Percentiles rank a stretch among this genome's conserved stretches.
These are phyloP conservation scores for Globodera ellingtonae DNA, from an alignment of 1,140 invertebrate species.

Conservation along the genomic window DNA sequence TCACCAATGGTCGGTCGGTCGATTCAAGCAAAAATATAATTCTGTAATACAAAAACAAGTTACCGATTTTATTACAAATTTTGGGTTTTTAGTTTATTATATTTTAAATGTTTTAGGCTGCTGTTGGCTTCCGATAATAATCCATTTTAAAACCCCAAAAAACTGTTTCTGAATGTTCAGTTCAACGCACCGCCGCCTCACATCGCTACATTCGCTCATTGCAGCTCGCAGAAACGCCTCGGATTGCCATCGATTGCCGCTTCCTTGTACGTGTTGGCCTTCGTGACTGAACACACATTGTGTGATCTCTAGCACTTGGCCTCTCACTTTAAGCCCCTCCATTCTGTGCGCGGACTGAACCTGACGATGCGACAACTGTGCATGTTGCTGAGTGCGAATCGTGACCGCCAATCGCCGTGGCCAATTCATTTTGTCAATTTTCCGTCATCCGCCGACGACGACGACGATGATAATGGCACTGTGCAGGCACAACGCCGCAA, in stretches of 20 bases:
- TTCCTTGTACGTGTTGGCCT: slow-evolving; percentile 6
- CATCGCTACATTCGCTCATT: slow-evolving; percentile 30
- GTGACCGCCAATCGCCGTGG: slow-evolving; percentile 25
- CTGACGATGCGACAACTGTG: slow-evolving; percentile 33
- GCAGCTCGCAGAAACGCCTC: slow-evolving; percentile 27
- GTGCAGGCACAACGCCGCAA: not conserved
- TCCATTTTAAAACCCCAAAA: not conserved
- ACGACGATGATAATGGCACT: not conserved
- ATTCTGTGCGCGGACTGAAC: slow-evolving; percentile 29
- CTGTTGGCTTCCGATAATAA: not conserved
- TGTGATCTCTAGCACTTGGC: too few species aligned
- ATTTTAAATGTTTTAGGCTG: too few species aligned
- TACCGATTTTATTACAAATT: too few species aligned
- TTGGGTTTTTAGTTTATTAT: too few species aligned
- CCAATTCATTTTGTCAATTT: slow-evolving; percentile 37
- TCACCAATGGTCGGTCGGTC: not conserved
- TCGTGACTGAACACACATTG: not conserved
- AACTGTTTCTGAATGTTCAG: too few species aligned
- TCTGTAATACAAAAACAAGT: too few species aligned
- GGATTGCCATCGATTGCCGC: slow-evolving; percentile 37
- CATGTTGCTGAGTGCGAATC: slow-evolving; percentile 16
- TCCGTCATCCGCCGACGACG: not conserved
- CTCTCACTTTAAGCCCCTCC: not conserved
- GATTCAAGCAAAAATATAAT: too few species aligned
- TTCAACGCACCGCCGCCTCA: slow-evolving; percentile 9